Evolutionary conservation across 2,797 vertebrate genomes (phyloP), one percentile per base, ranked within the genome.

Genomic region (Halcyon chelicuti): DNA sequence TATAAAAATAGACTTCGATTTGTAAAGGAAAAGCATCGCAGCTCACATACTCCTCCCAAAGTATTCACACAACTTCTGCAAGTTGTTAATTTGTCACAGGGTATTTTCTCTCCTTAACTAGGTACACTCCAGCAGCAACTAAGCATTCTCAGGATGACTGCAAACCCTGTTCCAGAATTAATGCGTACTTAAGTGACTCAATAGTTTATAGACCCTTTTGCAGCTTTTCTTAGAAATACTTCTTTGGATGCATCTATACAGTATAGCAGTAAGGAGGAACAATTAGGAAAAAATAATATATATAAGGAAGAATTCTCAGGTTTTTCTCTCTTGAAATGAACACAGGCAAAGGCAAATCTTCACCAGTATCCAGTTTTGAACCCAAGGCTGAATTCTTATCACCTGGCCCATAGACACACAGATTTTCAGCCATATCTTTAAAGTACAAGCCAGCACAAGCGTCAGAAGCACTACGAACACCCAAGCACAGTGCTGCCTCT

Each of bases 1-100:
- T 42, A 49, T 54, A 76, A 95, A 95, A 94, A 94, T 57, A 95
- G 80, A 70, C 54, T 60, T 60, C 12, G 25, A 39, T 72, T 88
- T 92, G 39, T 63, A 82, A 84, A 23, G 58, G 35, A 60, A 88
- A 90, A 82, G 37, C 49, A 71, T 35, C 71, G 73, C 31, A 29
- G 76, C 37, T 47, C 37, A 73, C 22, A 20, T 26, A 44, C 37
- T 60, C 57, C 52, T 90, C 57, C 52, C 88, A 73, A 47, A 78
- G 29, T 21, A 73, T 28, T 51, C 76, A 63, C 42, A 70, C 73
- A 90, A 61, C 44, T 70, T 40, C 60, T 52, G 58, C 66, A 79
- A 74, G 44, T 55, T 88, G 86, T 62, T 82, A 47, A 71, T 81
- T 54, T 79, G 67, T 68, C 80, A 73, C 57, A 49, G 62, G 71